These are phyloP conservation scores for Lagria hirta DNA, from an alignment of 2,888 invertebrate species.

Conservation along the genomic window DNA sequence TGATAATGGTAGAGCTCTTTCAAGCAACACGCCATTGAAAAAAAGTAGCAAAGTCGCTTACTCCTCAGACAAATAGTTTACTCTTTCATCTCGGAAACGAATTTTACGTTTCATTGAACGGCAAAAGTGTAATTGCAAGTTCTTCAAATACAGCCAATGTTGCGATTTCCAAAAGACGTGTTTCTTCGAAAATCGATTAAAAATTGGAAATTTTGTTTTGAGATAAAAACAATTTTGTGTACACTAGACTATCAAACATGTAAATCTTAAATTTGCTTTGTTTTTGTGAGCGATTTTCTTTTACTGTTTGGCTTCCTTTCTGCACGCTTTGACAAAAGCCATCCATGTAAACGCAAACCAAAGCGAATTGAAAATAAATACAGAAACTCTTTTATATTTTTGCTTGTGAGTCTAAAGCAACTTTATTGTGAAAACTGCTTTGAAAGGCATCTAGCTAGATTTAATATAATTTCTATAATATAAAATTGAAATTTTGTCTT, in stretches of 20 bases:
- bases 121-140: slow-evolving; percentile 38
- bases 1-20: slow-evolving; percentile 10
- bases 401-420: no score
- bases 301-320: slow-evolving; percentile 23
- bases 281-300: slow-evolving; percentile 23
- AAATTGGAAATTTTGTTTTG: slow-evolving; percentile 20
- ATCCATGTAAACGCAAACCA: slow-evolving; percentile 28
- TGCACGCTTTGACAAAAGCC: slow-evolving; percentile 29
- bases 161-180: slow-evolving; percentile 17
- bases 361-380: slow-evolving; percentile 29
- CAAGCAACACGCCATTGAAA: slow-evolving; percentile 7
- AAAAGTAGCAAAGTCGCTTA: slow-evolving; percentile 11
- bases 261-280: slow-evolving; percentile 21
- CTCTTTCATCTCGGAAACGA: slow-evolving; percentile 33
- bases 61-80: slow-evolving; percentile 29
- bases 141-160: slow-evolving; percentile 33
- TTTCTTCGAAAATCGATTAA: slow-evolving; percentile 18
- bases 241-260: slow-evolving; percentile 20
- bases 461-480: no score
- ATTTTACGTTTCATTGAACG: slow-evolving; percentile 35
- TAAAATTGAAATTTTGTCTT: no score
- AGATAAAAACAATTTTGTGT: slow-evolving; percentile 21
- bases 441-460: no score
- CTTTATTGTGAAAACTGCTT: no score
- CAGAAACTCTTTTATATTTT: no score